Evolutionary conservation across 2,797 vertebrate species (phyloP), one percentile per base, ranked within the genome.

Genomic region (Poecilia gillii): DNA sequence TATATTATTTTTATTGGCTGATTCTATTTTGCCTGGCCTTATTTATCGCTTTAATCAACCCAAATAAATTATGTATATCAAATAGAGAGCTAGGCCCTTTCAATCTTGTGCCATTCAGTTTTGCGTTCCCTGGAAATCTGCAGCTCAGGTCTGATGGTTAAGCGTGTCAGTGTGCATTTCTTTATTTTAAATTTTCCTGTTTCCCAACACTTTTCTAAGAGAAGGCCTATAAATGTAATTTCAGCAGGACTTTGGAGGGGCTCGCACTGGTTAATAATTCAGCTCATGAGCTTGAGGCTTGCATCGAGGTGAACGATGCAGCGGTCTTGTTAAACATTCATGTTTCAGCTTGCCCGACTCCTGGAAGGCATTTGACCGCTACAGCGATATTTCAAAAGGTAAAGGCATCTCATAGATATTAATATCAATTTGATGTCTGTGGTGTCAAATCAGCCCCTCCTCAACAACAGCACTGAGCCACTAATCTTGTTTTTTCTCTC

Each of bases 291-390:
- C 91, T 92, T 84, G 88, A 91, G 90, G 90, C 92, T 87, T 88
- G 87, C 90, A 88, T 89, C 85, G 88, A 93, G 91, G 91, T 92
- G 92, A 94, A 90, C 88, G 86, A 92, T 87, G 86, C 88, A 89
- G 90, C 84, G 75, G 83, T 87, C 91, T 91, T 94, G 93, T 95
- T 95, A 94, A 94, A 94, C 93, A 95, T 95, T 95, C 88, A 95
- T 95, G 92, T 92, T 92, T 92, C 86, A 82, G 89, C 87, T 89
- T 81, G 89, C 89, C 85, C 90, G 4, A 71, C 80, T 86, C 89
- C 91, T 90, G 77, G 84, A 92, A 93, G 88, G 89, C 83, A 84
- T 94, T 94, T 94, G 94, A 91, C 93, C 90, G 70, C 88, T 74
- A 83, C 88, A 92, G 91, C 74, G 72, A 93, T 94, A 86, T 92